Evolutionary conservation across 2,113 vertebrate genomes (phyloP), one percentile per base, ranked within the genome.

Genomic region (Pelecanoides urinatrix): DNA sequence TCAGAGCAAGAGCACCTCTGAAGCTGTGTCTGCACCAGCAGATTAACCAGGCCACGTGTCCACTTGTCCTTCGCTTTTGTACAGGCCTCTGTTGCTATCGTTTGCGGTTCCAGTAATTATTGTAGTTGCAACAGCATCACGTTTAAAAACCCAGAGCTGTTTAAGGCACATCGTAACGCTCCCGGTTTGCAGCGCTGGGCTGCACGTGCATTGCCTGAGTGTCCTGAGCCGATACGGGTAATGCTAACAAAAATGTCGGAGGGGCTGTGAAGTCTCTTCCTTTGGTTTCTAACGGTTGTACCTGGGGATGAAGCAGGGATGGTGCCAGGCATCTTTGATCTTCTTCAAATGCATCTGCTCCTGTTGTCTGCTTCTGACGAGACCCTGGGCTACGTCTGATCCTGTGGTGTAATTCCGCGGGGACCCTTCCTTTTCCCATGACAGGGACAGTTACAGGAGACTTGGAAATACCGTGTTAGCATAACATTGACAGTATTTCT

Each of bases 31-130:
- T 27, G 20, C 29, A 29, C 22, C n/a, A 9, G n/a, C 30, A 21
- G 32, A 59, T 10, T 25, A 59, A 21, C 52, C 17, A 38, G 34
- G 34, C 34, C 58, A 8, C 29, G 2, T 3, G 20, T 19, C 52
- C 19, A 0, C 44, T 36, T 29, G 19, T 11, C 30, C 30, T 56
- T 50, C 19, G 2, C 19, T 27, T 78, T 47, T 9, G 3, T 15
- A 10, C 0, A 1, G 34, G 6, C 9, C 22, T 29, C 13, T 27
- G 7, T 40, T 34, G n/a, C n/a, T 38, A 3, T 10, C 4, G 17
- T 18, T n/a, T 34, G 44, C 21, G 6, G 14, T 40, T 47, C 29
- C 6, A 8, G 21, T 36, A 32, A 50, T 66, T 73, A 21, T 4
- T 58, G n/a, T 42, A 15, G n/a, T n/a, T 42, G 5, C 1, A 18